A percentile compares a stretch with the other conserved stretches of the same genome.
phyloP scores from a whole-genome alignment of 2,113 vertebrate genomes.

The Phalacrocorax aristotelis region DNA sequence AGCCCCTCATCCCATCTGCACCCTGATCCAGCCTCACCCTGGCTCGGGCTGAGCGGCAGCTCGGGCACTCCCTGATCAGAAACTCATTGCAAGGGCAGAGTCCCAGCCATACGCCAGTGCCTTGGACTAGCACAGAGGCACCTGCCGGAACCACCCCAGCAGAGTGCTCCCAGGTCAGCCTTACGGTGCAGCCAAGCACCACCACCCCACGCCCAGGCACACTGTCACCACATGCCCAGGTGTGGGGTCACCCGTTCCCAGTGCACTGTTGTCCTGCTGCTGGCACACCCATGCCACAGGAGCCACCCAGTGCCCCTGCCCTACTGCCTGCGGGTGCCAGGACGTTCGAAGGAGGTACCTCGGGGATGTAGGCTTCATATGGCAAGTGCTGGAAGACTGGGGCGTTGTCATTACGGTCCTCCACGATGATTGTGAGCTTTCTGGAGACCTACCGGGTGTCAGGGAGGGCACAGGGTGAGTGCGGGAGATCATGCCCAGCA shows the following conservation, averaged over 20 bases:
- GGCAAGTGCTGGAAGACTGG: not conserved
- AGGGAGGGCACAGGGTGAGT: not conserved
- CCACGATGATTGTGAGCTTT: not conserved
- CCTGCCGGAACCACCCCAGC: rapidly evolving
- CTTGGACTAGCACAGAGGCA: not conserved
- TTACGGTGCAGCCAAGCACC: not conserved
- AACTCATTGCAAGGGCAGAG: not conserved
- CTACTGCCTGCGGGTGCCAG: rapidly evolving
- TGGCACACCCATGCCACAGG: not conserved
- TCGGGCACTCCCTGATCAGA: not conserved
- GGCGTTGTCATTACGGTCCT: conserved; percentile 46
- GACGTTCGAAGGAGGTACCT: not conserved
- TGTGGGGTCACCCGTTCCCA: not conserved
- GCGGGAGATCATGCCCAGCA: not conserved
- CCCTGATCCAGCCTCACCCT: not conserved
- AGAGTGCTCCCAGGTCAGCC: not conserved
- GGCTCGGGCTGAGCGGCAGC: not conserved
- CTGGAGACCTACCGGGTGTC: not conserved
- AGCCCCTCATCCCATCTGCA: not conserved
- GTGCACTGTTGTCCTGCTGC: not conserved
- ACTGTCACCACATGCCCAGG: rapidly evolving
- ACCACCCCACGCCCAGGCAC: rapidly evolving
- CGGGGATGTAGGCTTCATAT: not conserved
- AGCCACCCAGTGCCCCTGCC: not conserved
- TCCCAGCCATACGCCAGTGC: rapidly evolving